Conservation (phyloP, 2,888 invertebrate species). For the Meandrusa payeni region DNA sequence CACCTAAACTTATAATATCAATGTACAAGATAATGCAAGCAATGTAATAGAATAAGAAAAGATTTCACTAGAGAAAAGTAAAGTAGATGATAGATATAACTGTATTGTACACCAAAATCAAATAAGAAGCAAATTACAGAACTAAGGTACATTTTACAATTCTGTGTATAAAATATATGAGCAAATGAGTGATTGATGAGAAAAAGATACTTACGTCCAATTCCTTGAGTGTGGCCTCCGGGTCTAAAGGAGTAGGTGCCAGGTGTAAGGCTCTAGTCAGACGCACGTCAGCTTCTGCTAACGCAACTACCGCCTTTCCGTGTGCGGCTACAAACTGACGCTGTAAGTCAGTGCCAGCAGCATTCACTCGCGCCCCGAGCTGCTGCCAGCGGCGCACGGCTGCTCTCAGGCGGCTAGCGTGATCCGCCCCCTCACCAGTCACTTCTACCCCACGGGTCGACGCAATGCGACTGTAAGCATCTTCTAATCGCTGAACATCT, state of each 20-base stretch:
- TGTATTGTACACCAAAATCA: too few relatives aligned
- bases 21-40: too few relatives aligned
- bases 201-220: slow-evolving; percentile 63
- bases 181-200: too few relatives aligned
- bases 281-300: slow-evolving; percentile 86
- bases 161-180: too few relatives aligned
- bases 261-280: slow-evolving; percentile 86
- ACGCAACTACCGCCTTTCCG: slow-evolving; percentile 84
- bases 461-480: slow-evolving; percentile 85
- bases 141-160: too few relatives aligned
- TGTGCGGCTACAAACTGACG: slow-evolving; percentile 87
- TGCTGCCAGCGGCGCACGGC: slow-evolving; percentile 85
- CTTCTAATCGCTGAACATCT: slow-evolving; percentile 83
- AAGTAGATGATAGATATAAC: too few relatives aligned
- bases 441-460: slow-evolving; percentile 84
- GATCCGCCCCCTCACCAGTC: slow-evolving; percentile 84
- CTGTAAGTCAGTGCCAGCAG: slow-evolving; percentile 82
- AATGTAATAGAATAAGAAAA: too few relatives aligned
- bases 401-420: slow-evolving; percentile 82
- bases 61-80: too few relatives aligned
- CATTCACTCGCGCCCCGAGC: slow-evolving; percentile 80
- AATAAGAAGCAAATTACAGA: too few relatives aligned
- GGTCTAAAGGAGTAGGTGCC: slow-evolving; percentile 67
- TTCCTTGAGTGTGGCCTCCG: slow-evolving; percentile 60
- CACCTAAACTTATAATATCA: too few relatives aligned